Conservation (phyloP, 2,888 invertebrate species). For the Chalcosyrphus nemorum region DNA sequence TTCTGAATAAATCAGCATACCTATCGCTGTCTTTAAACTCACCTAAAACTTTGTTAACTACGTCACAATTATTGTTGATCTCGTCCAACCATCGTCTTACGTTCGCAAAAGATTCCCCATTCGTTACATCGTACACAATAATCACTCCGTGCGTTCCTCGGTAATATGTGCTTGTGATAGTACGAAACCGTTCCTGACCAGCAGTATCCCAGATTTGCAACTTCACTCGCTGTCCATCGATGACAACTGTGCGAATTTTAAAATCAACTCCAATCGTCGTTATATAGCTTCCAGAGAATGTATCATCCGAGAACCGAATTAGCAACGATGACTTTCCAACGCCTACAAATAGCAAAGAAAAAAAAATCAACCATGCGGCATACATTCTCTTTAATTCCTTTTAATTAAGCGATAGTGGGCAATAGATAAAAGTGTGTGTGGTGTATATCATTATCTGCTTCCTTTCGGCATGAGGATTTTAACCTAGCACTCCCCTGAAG, state of each 20-base stretch:
- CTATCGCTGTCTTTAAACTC: constrained; percentile 74
- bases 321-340: constrained; percentile 99
- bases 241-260: constrained; percentile 97
- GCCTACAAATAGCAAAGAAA: constrained; percentile 85
- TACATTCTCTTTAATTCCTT: not conserved
- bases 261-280: constrained; percentile 99
- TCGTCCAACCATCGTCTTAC: constrained; percentile 99
- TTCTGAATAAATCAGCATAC: not conserved
- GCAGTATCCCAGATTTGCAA: constrained; percentile 99
- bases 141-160: constrained; percentile 99
- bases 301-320: constrained; percentile 98
- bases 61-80: constrained; percentile 99
- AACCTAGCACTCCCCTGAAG: not conserved
- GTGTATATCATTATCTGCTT: constrained; percentile 37
- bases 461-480: constrained; percentile 2
- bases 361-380: not conserved
- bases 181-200: constrained; percentile 98
- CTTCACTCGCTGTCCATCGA: constrained; percentile 95
- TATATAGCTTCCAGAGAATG: constrained; percentile 98
- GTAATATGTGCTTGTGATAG: constrained; percentile 99
- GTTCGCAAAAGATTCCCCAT: constrained; percentile 99
- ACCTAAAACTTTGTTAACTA: constrained; percentile 98
- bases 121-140: constrained; percentile 99
- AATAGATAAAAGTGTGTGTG: constrained; percentile 33
- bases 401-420: constrained; percentile 27